Percentiles rank a stretch among this genome's conserved stretches.
Evolutionary conservation across 2,797 vertebrate species (phyloP).

Genomic region (Coccyzus lansbergi): DNA sequence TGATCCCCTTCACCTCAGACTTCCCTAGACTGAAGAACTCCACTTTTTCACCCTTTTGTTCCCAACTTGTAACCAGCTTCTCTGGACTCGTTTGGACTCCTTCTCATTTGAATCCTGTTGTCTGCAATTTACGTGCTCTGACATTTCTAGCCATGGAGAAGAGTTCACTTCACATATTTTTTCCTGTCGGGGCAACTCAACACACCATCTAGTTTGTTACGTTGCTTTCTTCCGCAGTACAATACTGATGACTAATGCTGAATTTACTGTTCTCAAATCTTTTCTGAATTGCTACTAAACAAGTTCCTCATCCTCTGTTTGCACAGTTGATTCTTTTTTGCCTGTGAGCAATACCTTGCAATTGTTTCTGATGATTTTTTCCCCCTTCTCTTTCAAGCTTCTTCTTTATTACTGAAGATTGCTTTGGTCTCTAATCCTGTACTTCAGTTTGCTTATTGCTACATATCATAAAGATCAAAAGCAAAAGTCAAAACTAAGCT

Average conservation of each 20-base stretch:
- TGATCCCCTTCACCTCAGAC: background rate
- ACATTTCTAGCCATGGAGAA: background rate
- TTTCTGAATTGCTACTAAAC: background rate
- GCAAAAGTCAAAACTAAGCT: background rate
- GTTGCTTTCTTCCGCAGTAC: background rate
- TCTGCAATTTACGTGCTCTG: background rate
- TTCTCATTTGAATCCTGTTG: background rate
- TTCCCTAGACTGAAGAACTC: background rate
- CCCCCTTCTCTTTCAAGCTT: background rate
- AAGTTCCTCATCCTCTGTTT: background rate
- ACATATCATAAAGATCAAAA: accelerated
- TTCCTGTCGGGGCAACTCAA: background rate
- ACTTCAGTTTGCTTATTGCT: background rate
- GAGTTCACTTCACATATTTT: background rate
- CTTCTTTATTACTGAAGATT: background rate
- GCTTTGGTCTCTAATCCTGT: background rate
- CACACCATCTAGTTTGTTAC: background rate
- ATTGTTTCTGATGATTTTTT: background rate
- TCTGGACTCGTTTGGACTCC: background rate
- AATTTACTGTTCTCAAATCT: background rate
- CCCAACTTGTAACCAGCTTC: background rate
- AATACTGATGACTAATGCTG: background rate
- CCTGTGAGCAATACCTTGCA: background rate
- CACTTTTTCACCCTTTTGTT: background rate
- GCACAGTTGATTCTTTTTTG: background rate